Evolutionary conservation across 2,888 invertebrate genomes (phyloP), one percentile per base, ranked within the genome.

Genomic region (Perizoma affinitatum): DNA sequence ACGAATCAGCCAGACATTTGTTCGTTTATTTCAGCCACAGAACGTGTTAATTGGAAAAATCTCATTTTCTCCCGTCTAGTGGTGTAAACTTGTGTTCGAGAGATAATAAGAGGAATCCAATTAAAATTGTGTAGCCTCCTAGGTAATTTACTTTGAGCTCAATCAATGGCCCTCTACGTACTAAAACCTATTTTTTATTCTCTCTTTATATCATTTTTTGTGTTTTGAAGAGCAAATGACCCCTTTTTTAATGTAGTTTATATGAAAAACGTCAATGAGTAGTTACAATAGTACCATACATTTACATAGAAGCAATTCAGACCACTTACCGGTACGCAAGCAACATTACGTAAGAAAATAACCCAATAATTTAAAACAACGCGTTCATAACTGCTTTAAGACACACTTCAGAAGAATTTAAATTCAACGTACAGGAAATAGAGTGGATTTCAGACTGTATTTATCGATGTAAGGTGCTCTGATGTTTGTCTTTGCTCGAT

Each of bases 11-110:
- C 58, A 68, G 54, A 43, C 61, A 42, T 54, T 83, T 82, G 82
- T 82, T 83, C 83, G 82, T 83, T 85, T 83, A 78, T 79, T 79
- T 79, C 68, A 73, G 75, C 72, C 71, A 72, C 76, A 73, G 75
- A 75, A 79, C 75, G 73, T 72, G 68, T 79, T 88, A 87, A 88
- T 88, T 89, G 87, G 81, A 88, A 88, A 87, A 83, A 79, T 84
- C 84, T 87, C 82, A 84, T 84, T 83, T 83, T 72, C 73, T 71
- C 74, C 72, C 74, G 76, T 75, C 81, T 82, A 80, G 79, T 80
- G 78, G 79, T 69, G 74, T 75, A 81, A 81, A 83, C 78, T 82
- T 83, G 80, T 71, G 72, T 70, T 63, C 68, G 66, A 68, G 60
- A 70, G 70, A 73, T 75, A 74, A 68, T 70, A 75, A 58, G 74